A percentile compares a stretch with the other conserved stretches of the same genome.
Evolutionary conservation across 2,113 vertebrate species (phyloP).

Genomic region (Motacilla alba): DNA sequence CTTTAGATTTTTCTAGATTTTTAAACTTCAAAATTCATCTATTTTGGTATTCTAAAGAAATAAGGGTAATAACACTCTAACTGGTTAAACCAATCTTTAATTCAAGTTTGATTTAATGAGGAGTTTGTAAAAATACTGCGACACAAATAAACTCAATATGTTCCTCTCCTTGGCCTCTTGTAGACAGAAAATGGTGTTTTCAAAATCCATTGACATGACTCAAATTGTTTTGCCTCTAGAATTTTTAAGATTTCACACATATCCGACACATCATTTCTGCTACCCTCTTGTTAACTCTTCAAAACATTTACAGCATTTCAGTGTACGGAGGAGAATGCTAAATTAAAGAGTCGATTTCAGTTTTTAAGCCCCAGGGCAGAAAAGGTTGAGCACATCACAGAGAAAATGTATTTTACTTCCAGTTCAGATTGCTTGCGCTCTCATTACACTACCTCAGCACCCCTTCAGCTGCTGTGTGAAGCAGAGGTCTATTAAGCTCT

Average conservation of each 20-base stretch:
- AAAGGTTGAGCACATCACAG: slow-evolving; percentile 56
- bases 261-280: slow-evolving; percentile 5
- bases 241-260: slow-evolving; percentile 20
- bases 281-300: slow-evolving; percentile 46
- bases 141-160: background rate
- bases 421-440: slow-evolving; percentile 21
- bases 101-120: background rate
- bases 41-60: background rate
- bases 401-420: slow-evolving; percentile 63
- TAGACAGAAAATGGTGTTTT: slow-evolving; percentile 22
- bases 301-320: slow-evolving; percentile 30
- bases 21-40: background rate
- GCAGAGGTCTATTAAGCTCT: slow-evolving; percentile 37
- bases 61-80: background rate
- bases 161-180: background rate
- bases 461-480: background rate
- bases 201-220: slow-evolving; percentile 19
- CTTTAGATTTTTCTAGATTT: background rate
- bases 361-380: slow-evolving; percentile 59
- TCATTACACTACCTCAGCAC: slow-evolving; percentile 36
- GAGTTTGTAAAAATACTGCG: background rate
- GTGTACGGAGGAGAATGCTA: slow-evolving; percentile 7
- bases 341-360: slow-evolving; percentile 60
- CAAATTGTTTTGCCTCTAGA: background rate
- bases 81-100: background rate